Conservation (phyloP, 2,888 invertebrate species). For the Protodeltote pygarga region DNA sequence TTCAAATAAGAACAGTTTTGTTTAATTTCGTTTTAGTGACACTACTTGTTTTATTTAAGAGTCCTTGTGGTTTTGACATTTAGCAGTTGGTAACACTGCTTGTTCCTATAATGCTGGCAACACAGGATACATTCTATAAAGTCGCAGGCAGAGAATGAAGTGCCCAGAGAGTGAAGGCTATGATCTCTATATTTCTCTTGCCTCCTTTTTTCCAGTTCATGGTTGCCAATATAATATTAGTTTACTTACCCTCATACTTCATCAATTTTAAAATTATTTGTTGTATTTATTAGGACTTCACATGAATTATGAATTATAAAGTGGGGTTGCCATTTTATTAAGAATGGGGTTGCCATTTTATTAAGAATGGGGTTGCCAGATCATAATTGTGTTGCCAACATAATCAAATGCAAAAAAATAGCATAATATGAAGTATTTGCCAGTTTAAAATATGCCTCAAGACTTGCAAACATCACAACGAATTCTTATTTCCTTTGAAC, state of each 20-base stretch:
- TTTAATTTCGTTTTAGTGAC: conserved; percentile 46
- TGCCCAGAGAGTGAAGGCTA: conserved; percentile 18
- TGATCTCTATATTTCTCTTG: conserved; percentile 16
- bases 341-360: too few relatives aligned
- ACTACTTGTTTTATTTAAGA: conserved; percentile 45
- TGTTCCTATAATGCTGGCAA: conserved; percentile 15
- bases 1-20: conserved; percentile 55
- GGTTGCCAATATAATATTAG: too few relatives aligned
- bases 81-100: conserved; percentile 24
- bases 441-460: too few relatives aligned
- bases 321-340: too few relatives aligned
- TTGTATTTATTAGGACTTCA: too few relatives aligned
- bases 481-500: too few relatives aligned
- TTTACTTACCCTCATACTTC: background rate
- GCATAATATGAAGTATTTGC: conserved; percentile 24
- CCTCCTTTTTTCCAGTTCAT: background rate
- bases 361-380: conserved; percentile 16
- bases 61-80: conserved; percentile 34
- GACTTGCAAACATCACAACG: too few relatives aligned
- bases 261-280: too few relatives aligned
- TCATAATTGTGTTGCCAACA: conserved; percentile 30
- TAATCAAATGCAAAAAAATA: conserved; percentile 24
- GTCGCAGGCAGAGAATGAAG: conserved; percentile 9
- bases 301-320: too few relatives aligned
- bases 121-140: background rate